Evolutionary conservation across 2,797 vertebrate species (phyloP), one percentile per base, ranked within the genome.

Genomic region (Lemur catta): DNA sequence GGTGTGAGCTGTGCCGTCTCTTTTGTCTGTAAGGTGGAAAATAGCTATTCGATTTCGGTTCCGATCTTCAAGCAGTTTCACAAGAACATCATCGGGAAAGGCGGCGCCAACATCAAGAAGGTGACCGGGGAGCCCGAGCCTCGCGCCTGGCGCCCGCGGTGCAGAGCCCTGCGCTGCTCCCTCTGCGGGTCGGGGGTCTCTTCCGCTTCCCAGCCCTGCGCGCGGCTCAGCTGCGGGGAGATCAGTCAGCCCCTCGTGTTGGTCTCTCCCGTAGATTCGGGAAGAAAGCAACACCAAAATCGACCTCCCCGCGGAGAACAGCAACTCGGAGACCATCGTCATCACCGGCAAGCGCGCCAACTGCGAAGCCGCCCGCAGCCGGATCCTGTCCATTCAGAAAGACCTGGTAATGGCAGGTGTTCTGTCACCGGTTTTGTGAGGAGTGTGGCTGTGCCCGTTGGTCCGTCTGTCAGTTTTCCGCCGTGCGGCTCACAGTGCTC

Each of bases 61-160:
- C 99, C 99, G 18, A 99, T 99, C 98, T 99, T 99, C 98, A 99
- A 99, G 98, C 99, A 99, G 97, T 99, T 99, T 97, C 99, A 99
- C 98, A 99, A 99, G 98, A 99, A 99, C 98, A 99, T 99, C 89
- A 99, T 99, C 98, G 99, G 99, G 85, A 99, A 99, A 99, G 99
- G 99, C 98, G 99, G 99, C 30, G 99, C 99, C 74, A 99, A 99
- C 97, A 99, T 99, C 94, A 99, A 99, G 97, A 99, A 99, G 99
- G 99, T 99, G 95, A 84, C 91, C 48, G 2, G 30, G 6, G 2
- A 11, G 17, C 61, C 74, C 33, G 11, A 2, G 1, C 46, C 89
- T 48, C 22, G 71, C 0, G 2, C 35, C 6, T 43, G 28, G 13
- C 18, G 0, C 14, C 41, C 7, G 7, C 0, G 2, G 59, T n/a